These are phyloP conservation scores for Larimichthys crocea DNA, from an alignment of 2,113 vertebrate species.

Conservation along the genomic window DNA sequence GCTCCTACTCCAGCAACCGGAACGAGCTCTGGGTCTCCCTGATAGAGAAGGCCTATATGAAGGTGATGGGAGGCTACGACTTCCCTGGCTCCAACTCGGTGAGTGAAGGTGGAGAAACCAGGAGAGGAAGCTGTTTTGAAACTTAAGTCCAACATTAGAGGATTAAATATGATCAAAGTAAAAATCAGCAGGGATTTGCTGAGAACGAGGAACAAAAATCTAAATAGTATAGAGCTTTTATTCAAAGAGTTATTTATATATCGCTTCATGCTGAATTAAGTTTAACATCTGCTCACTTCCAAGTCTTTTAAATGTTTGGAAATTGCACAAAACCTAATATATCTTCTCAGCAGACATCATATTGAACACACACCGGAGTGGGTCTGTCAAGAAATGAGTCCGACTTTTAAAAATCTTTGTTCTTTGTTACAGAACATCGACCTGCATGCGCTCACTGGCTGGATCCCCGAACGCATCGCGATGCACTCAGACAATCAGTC, in stretches of 20 bases:
- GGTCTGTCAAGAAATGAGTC: background rate
- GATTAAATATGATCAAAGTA: background rate
- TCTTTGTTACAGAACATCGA: slow-evolving; percentile 91
- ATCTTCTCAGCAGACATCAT: background rate
- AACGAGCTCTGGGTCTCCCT: slow-evolving; percentile 98
- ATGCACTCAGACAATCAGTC: slow-evolving; percentile 99
- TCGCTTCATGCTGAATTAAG: background rate
- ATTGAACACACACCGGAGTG: background rate
- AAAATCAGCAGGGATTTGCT: background rate
- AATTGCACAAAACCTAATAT: background rate
- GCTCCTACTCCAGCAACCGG: slow-evolving; percentile 97
- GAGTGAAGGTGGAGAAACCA: slow-evolving; percentile 67
- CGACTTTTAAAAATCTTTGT: background rate
- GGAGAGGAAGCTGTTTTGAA: background rate
- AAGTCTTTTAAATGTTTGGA: background rate
- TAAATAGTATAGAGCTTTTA: background rate
- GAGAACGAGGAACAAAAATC: background rate
- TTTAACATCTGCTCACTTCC: background rate
- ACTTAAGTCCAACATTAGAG: no score
- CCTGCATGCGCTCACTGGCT: slow-evolving; percentile 96
- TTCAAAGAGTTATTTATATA: background rate
- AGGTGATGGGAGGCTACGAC: slow-evolving; percentile 99
- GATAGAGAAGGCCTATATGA: slow-evolving; percentile 99
- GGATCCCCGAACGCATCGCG: slow-evolving; percentile 98
- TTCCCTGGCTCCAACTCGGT: slow-evolving; percentile 99